phyloP scores from a whole-genome alignment of 1,140 invertebrate genomes.

The Oscheius sp. region DNA sequence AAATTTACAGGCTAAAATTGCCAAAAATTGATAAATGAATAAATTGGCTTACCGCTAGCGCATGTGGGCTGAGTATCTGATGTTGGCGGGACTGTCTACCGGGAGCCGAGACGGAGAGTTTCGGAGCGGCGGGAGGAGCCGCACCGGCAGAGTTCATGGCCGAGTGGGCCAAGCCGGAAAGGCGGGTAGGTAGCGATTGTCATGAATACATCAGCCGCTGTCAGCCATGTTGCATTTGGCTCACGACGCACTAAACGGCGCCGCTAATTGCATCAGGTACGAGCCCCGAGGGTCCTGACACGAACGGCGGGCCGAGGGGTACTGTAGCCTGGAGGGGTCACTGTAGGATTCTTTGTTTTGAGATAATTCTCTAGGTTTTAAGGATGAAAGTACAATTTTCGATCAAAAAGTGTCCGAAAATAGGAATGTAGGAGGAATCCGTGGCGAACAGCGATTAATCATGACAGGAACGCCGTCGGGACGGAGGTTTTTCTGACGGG shows the following conservation, averaged over 20 bases:
- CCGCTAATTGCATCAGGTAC: not conserved
- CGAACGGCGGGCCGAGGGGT: not conserved
- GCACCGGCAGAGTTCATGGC: not conserved
- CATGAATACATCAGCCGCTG: not conserved
- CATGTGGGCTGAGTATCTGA: constrained; percentile 30
- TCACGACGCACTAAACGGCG: not conserved
- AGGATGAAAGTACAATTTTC: too few relatives aligned
- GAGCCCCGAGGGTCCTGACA: not conserved
- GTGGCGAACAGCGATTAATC: too few relatives aligned
- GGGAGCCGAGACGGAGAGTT: constrained; percentile 3
- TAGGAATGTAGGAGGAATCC: too few relatives aligned
- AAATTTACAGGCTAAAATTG: too few relatives aligned
- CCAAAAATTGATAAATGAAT: too few relatives aligned
- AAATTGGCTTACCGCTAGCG: constrained; percentile 26
- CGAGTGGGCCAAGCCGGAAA: not conserved
- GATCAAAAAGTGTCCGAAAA: too few relatives aligned
- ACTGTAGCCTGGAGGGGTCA: not conserved
- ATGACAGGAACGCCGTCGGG: too few relatives aligned
- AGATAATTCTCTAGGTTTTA: too few relatives aligned
- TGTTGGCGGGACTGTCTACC: constrained; percentile 22
- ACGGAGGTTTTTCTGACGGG: too few relatives aligned
- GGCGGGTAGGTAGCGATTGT: constrained; percentile 3
- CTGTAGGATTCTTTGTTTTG: too few relatives aligned
- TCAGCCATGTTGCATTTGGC: not conserved
- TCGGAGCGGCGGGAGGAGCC: not conserved